phyloP scores from a whole-genome alignment of 2,888 invertebrate genomes.

The Hymenopus coronatus region DNA sequence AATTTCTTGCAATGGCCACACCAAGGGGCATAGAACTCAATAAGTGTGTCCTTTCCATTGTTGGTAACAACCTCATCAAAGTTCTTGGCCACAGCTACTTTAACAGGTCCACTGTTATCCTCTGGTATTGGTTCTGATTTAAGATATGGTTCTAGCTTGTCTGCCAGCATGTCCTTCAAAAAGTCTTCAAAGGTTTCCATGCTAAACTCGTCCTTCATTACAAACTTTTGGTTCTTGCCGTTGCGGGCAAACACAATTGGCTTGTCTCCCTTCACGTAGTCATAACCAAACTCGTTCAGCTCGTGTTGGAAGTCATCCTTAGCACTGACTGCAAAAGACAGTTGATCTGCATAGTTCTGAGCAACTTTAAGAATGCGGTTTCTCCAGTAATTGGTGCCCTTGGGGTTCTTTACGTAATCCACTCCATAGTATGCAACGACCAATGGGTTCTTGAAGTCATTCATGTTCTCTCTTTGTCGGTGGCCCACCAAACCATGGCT shows the following conservation, averaged over 20 bases:
- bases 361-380: constrained; percentile 92
- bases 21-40: constrained; percentile 99
- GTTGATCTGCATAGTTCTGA: constrained; percentile 62
- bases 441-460: constrained; percentile 85
- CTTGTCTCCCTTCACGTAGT: constrained; percentile 82
- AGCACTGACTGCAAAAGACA: constrained; percentile 86
- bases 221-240: constrained; percentile 81
- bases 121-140: constrained; percentile 95
- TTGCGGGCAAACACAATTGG: constrained; percentile 84
- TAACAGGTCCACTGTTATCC: constrained; percentile 76
- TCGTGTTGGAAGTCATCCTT: constrained; percentile 94
- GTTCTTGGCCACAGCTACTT: constrained; percentile 93
- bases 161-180: constrained; percentile 76
- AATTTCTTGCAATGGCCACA: constrained; percentile 98
- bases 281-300: constrained; percentile 88
- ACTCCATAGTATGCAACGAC: constrained; percentile 91
- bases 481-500: constrained; percentile 92
- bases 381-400: constrained; percentile 99
- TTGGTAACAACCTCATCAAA: constrained; percentile 92
- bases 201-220: constrained; percentile 86
- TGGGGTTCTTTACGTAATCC: constrained; percentile 94
- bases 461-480: constrained; percentile 78
- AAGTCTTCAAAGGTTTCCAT: constrained; percentile 82
- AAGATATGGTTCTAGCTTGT: constrained; percentile 83
- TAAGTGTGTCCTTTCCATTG: constrained; percentile 85